A percentile compares a stretch with the other conserved stretches of the same genome.
Evolutionary conservation across 2,113 vertebrate species (phyloP).

Genomic region (Eptesicus fuscus): DNA sequence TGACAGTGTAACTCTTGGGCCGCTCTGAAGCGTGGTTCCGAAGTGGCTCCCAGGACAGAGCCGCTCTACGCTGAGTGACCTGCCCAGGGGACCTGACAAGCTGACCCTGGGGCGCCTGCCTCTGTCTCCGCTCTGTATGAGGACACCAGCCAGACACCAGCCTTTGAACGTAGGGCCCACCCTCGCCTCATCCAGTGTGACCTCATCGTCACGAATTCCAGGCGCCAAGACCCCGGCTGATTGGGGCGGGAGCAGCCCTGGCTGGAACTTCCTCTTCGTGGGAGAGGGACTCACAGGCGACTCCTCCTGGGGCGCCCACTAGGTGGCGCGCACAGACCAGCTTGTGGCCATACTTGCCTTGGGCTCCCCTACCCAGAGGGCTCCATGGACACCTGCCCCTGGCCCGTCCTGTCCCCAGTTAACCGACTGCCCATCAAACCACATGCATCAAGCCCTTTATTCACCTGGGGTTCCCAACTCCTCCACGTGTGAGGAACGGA

Average conservation of each 20-base stretch:
- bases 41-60: background rate
- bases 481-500: background rate
- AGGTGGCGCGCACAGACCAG: slow-evolving; percentile 53
- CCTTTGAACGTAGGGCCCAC: background rate
- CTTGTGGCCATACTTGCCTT: background rate
- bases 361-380: background rate
- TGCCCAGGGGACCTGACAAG: too few relatives aligned
- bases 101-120: too few relatives aligned
- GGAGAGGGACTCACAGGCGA: background rate
- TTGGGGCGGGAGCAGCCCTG: rapidly evolving
- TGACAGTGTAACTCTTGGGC: background rate
- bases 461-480: background rate
- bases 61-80: too few relatives aligned
- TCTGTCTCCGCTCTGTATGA: background rate
- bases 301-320: background rate
- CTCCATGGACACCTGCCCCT: background rate
- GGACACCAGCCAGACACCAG: background rate
- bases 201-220: background rate
- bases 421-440: too few relatives aligned
- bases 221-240: too few relatives aligned
- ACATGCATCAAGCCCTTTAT: background rate
- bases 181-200: background rate
- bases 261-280: background rate
- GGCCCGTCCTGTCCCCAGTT: background rate
- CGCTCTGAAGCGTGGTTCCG: background rate